Evolutionary conservation across 2,888 invertebrate species (phyloP).

Genomic region (Pristionchus arcanus): DNA sequence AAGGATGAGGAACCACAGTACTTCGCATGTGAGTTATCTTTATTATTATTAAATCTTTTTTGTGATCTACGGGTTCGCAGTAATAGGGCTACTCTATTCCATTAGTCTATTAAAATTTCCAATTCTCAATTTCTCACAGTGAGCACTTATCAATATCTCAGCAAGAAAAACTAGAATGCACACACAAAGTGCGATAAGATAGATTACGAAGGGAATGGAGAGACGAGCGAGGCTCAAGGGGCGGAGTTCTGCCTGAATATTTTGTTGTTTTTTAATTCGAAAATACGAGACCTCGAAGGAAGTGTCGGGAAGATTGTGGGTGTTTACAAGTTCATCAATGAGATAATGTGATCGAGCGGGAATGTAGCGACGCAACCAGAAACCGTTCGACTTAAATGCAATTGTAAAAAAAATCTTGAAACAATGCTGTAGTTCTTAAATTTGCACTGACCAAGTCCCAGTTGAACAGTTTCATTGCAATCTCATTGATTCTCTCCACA

Average conservation of each 20-base stretch:
- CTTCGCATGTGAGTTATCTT: not conserved
- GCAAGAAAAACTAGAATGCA: not conserved
- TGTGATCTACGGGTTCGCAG: not conserved
- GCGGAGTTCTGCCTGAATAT: not conserved
- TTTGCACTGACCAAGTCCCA: not conserved
- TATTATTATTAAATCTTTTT: not conserved
- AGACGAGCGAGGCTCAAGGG: conserved; percentile 1
- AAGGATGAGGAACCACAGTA: conserved; percentile 5
- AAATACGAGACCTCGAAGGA: not conserved
- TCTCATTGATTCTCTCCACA: conserved; percentile 3
- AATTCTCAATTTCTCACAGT: not conserved
- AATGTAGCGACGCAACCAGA: not conserved
- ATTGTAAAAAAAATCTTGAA: not conserved
- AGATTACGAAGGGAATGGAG: not conserved
- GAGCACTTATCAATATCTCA: not conserved
- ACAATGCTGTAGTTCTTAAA: too few relatives aligned
- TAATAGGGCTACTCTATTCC: not conserved
- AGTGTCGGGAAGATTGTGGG: not conserved
- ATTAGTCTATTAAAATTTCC: not conserved
- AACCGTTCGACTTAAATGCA: not conserved
- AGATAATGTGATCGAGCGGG: not conserved
- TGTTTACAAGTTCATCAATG: not conserved
- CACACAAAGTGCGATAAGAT: not conserved
- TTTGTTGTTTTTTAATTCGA: not conserved
- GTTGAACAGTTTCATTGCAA: not conserved